Conservation (phyloP, 2,888 invertebrate genomes). For the Hyalella azteca region DNA sequence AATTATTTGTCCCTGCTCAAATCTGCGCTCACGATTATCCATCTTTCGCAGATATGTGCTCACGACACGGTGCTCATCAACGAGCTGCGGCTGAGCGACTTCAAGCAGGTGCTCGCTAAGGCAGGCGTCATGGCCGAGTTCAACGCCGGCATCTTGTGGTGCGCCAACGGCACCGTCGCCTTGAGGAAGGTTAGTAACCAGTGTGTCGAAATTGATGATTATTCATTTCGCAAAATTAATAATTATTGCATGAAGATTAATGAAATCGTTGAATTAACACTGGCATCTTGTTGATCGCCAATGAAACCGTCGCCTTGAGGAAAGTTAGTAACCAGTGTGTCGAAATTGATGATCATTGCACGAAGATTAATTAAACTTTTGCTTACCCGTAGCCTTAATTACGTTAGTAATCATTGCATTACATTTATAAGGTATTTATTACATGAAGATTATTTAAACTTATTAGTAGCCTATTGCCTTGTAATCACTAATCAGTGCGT, state of each 20-base stretch:
- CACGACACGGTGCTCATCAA: constrained; percentile 91
- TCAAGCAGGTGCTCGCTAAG: constrained; percentile 79
- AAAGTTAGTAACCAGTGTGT: constrained; percentile 39
- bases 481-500: no score
- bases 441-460: no score
- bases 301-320: constrained; percentile 85
- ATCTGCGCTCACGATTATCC: constrained; percentile 4
- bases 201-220: background rate
- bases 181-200: constrained; percentile 67
- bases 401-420: no score
- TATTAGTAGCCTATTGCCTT: no score
- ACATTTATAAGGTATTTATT: no score
- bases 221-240: no score
- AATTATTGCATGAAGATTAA: no score
- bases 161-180: constrained; percentile 88
- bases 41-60: constrained; percentile 66
- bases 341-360: no score
- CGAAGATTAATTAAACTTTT: no score
- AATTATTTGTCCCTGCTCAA: constrained; percentile 57
- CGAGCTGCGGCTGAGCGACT: constrained; percentile 89
- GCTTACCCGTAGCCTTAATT: no score
- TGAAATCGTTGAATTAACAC: no score
- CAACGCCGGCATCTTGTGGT: constrained; percentile 89
- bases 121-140: constrained; percentile 84
- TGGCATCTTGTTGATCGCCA: constrained; percentile 92